Conservation (phyloP, 1,140 invertebrate genomes). For the Ctenoplectra terminalis region DNA sequence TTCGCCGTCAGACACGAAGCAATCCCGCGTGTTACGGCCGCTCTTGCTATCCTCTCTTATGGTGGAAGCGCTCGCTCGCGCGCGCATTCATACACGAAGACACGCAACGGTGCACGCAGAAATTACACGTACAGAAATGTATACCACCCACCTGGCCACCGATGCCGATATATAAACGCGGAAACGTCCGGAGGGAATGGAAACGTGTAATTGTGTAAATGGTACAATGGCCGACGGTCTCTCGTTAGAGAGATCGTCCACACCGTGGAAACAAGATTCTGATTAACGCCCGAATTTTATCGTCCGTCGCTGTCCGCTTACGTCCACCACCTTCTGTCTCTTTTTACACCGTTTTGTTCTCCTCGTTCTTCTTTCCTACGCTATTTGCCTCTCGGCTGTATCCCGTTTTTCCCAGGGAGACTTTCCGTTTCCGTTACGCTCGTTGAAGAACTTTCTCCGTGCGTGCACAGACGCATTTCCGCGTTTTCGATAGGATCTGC, state of each 20-base stretch:
- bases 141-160: slow-evolving; percentile 25
- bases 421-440: slow-evolving; percentile 3
- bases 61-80: no score
- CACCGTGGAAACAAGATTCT: slow-evolving; percentile 78
- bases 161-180: slow-evolving; percentile 65
- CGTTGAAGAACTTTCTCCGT: slow-evolving; percentile 17
- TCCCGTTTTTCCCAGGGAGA: background rate
- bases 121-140: slow-evolving; percentile 32
- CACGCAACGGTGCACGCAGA: slow-evolving; percentile 17
- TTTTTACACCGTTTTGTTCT: background rate
- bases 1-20: slow-evolving; percentile 51
- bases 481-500: background rate
- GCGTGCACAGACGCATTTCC: slow-evolving; percentile 3
- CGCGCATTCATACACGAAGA: slow-evolving; percentile 25
- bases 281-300: slow-evolving; percentile 79
- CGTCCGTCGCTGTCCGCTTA: slow-evolving; percentile 45
- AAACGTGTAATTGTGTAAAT: slow-evolving; percentile 80
- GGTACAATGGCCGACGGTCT: slow-evolving; percentile 77
- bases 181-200: slow-evolving; percentile 69
- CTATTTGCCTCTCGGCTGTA: no score
- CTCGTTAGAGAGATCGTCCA: slow-evolving; percentile 70
- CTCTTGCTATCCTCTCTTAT: slow-evolving; percentile 16
- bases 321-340: background rate
- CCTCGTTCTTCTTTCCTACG: no score
- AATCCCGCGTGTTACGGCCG: no score